Evolutionary conservation across 1,140 invertebrate species (phyloP).

Genomic region (Magallana ariakensis): DNA sequence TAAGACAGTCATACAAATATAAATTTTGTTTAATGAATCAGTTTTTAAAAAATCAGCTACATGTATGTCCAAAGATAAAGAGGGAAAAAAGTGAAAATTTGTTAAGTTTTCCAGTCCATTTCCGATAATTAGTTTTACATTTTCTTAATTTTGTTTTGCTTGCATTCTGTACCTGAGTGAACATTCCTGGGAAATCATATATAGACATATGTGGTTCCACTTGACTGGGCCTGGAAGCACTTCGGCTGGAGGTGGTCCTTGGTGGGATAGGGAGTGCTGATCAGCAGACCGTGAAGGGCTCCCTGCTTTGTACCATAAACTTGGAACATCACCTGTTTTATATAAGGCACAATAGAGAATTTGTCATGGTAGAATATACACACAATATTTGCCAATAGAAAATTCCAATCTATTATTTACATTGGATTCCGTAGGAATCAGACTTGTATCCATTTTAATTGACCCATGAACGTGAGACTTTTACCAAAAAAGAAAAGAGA

Average conservation of each 20-base stretch:
- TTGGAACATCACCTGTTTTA: conserved; percentile 84
- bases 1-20: too few species aligned
- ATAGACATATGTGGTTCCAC: conserved; percentile 98
- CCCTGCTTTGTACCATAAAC: conserved; percentile 90
- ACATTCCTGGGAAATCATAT: conserved; percentile 99
- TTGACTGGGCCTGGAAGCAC: conserved; percentile 96
- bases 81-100: not conserved
- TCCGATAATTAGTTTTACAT: too few species aligned
- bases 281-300: conserved; percentile 94
- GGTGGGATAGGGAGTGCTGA: conserved; percentile 97
- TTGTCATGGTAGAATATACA: too few species aligned
- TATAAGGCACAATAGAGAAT: not conserved
- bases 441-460: not conserved
- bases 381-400: not conserved
- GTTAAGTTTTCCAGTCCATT: too few species aligned
- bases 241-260: conserved; percentile 99
- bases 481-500: not conserved
- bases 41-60: not conserved
- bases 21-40: not conserved
- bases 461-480: too few species aligned
- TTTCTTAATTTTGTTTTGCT: too few species aligned
- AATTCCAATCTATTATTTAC: not conserved
- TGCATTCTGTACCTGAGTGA: conserved; percentile 85
- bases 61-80: not conserved
- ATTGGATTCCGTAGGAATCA: too few species aligned